Evolutionary conservation across 2,113 vertebrate species (phyloP), one percentile per base, ranked within the genome.

Genomic region (Nicator chloris): DNA sequence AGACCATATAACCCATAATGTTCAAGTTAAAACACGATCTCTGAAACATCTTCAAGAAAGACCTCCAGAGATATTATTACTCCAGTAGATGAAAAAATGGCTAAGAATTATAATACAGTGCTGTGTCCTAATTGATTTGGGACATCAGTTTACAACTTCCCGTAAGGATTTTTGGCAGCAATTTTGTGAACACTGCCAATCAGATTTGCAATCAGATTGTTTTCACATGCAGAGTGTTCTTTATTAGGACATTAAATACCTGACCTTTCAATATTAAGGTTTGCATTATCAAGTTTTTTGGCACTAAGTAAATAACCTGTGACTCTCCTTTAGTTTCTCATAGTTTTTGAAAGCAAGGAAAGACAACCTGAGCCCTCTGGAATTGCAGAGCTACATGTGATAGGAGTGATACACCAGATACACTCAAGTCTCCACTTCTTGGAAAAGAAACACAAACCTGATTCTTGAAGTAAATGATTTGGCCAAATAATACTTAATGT

Each of bases 91-190:
- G 37, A 95, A 76, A 88, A 94, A 64, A 66, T 88, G 28, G 49
- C 65, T 92, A 33, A 84, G 82, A 57, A 76, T 75, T 91, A 23
- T n/a, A 64, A 92, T 81, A 73, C 2, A n/a, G 42, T 91, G 45
- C 39, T 61, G 53, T 87, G 89, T 42, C 39, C 40, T 82, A 66
- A 79, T 27, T 96, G 89, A 93, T 95, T 60, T 73, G 68, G 68
- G 40, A 39, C 84, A 90, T 94, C 89, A 86, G 54, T 91, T 96
- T 93, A 87, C 72, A 91, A 82, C 92, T 93, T 97, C 85, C 66
- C 76, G 33, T 85, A 84, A 96, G 89, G 93, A 83, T 51, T 86
- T 95, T 88, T 97, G 95, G 95, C 92, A 97, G 82, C 54, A 61
- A 24, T 70, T 92, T 77, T 66, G 22, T 70, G 83, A 93, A 60